Evolutionary conservation across 2,113 vertebrate species (phyloP), one percentile per base, ranked within the genome.

Genomic region (Grus americana): DNA sequence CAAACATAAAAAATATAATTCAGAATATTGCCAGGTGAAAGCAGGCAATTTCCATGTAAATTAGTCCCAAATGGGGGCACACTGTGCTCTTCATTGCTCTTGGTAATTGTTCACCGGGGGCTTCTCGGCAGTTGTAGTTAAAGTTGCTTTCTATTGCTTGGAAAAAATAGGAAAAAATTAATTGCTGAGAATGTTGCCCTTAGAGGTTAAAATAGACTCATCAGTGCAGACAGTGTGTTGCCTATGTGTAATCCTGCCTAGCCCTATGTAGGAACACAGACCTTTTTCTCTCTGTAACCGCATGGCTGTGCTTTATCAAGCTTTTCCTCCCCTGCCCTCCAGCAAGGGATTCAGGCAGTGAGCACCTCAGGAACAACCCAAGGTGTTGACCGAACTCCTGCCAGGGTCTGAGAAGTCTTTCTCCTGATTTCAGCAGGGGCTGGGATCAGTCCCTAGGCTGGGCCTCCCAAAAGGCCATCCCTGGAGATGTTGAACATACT

Each of bases 41-140:
- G 57, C 70, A 90, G 75, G 85, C 87, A 97, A 97, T 96, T 97
- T 97, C 95, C 91, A 97, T 96, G 88, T 87, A 97, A 96, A 97
- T 97, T 82, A 94, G 75, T 73, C 70, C 79, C 85, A 63, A 78
- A 54, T 9, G 14, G 85, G 66, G 79, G 50, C 84, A 93, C 1
- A 8, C 86, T 94, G 85, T 32, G 95, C 62, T 96, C 87, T 86
- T 92, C 93, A 92, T 38, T 90, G 91, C 86, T 88, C 79, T 79
- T 63, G 66, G 70, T 90, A 96, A 96, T 96, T 86, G 81, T 87
- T 86, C 91, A 82, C 92, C 34, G 23, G 66, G 75, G 85, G 61
- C 30, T 92, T 93, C 80, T 90, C 34, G 2, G 88, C 74, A 83
- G 83, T 94, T 90, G 75, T 65, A 92, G 46, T 90, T 95, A 93